A percentile compares a stretch with the other conserved stretches of the same genome.
Evolutionary conservation across 2,113 vertebrate genomes (phyloP).

Genomic region (Calonectris borealis): DNA sequence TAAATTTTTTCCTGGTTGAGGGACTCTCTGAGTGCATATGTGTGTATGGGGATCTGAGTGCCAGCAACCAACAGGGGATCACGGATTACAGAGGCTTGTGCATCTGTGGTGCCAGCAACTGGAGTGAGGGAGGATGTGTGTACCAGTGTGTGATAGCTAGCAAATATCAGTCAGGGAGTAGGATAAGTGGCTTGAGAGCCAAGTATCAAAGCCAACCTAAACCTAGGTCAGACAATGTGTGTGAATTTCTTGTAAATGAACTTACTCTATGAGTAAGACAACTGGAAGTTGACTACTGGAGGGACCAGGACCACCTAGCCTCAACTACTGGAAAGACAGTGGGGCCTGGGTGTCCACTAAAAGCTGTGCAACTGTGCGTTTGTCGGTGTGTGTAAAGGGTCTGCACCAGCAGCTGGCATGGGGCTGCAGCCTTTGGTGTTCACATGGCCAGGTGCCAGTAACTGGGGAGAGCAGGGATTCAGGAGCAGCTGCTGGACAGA

Average conservation of each 20-base stretch:
- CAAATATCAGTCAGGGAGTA: neutral
- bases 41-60: neutral
- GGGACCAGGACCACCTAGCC: neutral
- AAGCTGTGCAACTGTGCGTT: neutral
- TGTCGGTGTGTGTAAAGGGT: no score
- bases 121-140: neutral
- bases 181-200: neutral
- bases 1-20: neutral
- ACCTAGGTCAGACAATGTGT: neutral
- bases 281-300: neutral
- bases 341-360: neutral
- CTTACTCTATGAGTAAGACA: neutral
- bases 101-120: neutral
- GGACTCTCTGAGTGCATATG: neutral
- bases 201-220: neutral
- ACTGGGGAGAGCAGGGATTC: neutral
- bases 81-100: neutral
- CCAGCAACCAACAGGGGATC: neutral
- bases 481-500: neutral
- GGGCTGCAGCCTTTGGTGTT: neutral
- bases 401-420: neutral
- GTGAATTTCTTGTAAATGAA: neutral
- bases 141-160: neutral
- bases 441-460: neutral
- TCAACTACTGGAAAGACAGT: neutral